Evolutionary conservation across 2,888 invertebrate genomes (phyloP).

Genomic region (Drosophila vallismaia): DNA sequence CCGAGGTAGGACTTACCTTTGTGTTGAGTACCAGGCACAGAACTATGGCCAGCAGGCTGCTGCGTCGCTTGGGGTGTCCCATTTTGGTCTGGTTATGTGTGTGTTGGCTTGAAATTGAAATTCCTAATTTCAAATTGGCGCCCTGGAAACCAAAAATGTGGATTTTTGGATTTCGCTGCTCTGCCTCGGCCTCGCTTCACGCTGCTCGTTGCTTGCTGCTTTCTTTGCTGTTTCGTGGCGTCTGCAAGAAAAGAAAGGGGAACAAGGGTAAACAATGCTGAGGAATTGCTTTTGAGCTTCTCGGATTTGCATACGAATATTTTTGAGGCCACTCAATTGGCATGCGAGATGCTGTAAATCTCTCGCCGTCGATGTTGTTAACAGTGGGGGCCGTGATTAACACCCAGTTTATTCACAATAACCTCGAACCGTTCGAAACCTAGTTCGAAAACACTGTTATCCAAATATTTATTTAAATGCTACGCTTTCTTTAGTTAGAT

Average conservation of each 20-base stretch:
- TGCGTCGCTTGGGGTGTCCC: conserved; percentile 82
- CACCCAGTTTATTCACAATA: conserved; percentile 1
- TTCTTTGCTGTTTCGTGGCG: conserved; percentile 61
- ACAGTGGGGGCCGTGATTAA: conserved; percentile 13
- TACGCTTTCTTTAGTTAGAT: conserved; percentile 25
- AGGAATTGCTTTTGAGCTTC: conserved; percentile 32
- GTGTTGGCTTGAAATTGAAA: conserved; percentile 43
- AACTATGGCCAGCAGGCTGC: conserved; percentile 81
- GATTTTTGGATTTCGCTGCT: conserved; percentile 33
- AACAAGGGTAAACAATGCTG: conserved; percentile 77
- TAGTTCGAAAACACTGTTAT: conserved; percentile 15
- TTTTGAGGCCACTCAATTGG: conserved; percentile 43
- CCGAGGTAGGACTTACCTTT: conserved; percentile 77
- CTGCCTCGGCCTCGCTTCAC: conserved; percentile 37
- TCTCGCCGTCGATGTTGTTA: conserved; percentile 7
- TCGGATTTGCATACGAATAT: conserved; percentile 46
- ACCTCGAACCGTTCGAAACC: conserved; percentile 7
- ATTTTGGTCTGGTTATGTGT: conserved; percentile 67
- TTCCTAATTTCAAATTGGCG: conserved; percentile 37
- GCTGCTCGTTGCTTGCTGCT: conserved; percentile 51
- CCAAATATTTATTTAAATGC: background rate
- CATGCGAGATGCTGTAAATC: conserved; percentile 21
- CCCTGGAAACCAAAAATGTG: conserved; percentile 50
- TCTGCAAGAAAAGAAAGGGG: conserved; percentile 76
- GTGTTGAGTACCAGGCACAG: conserved; percentile 82